Conservation (phyloP, 2,888 invertebrate genomes). For the Pollenia angustigena region DNA sequence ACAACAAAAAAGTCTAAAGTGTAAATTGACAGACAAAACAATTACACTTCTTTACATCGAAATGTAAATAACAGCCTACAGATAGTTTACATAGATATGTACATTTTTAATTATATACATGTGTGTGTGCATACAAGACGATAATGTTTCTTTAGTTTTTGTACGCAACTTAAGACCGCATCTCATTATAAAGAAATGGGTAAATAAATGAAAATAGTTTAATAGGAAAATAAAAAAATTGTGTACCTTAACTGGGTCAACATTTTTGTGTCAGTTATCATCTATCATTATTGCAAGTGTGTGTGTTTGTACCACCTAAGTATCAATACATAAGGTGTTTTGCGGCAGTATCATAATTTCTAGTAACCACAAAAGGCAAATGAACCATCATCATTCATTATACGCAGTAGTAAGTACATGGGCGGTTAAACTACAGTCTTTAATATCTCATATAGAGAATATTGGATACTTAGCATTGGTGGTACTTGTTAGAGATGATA, state of each 20-base stretch:
- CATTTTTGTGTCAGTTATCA: conserved; percentile 36
- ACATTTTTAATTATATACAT: not conserved
- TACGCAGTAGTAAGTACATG: not conserved
- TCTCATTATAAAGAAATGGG: not conserved
- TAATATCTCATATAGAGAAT: not conserved
- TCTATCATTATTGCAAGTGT: conserved; percentile 7
- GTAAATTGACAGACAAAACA: conserved; percentile 15
- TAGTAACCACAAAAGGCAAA: conserved; percentile 64
- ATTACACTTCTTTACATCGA: conserved; percentile 12
- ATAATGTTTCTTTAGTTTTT: not conserved
- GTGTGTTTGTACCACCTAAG: not conserved
- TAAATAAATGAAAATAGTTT: conserved; percentile 34
- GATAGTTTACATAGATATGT: not conserved
- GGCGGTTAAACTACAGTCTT: conserved; percentile 22
- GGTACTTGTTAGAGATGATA: not conserved
- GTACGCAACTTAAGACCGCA: conserved; percentile 7
- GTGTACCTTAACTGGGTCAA: conserved; percentile 65
- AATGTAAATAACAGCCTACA: conserved; percentile 37
- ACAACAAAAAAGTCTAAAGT: conserved; percentile 35
- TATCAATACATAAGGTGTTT: conserved; percentile 32
- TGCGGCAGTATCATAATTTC: conserved; percentile 44
- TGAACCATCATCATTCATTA: conserved; percentile 47
- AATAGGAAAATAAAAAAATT: conserved; percentile 19
- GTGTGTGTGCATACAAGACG: not conserved
- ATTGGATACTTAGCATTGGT: not conserved